These are phyloP conservation scores for Meteorus colon DNA, from an alignment of 2,888 invertebrate genomes.

Conservation along the genomic window DNA sequence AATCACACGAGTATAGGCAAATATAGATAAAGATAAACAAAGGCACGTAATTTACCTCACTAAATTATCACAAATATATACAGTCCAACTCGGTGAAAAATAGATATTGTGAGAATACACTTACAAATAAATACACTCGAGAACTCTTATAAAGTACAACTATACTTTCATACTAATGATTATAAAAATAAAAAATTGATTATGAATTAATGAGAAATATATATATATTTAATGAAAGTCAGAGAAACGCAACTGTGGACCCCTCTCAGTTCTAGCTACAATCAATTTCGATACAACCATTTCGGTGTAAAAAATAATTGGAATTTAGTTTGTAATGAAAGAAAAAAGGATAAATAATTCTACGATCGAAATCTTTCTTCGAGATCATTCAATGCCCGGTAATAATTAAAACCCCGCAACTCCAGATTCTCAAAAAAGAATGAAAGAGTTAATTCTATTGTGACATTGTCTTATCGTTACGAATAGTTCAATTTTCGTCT, in stretches of 20 bases:
- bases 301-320: slow-evolving; percentile 14
- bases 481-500: slow-evolving; percentile 36
- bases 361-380: not conserved
- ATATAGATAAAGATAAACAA: slow-evolving; percentile 17
- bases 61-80: not conserved
- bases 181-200: slow-evolving; percentile 35
- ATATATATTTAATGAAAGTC: slow-evolving; percentile 60
- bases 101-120: slow-evolving; percentile 11
- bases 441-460: not conserved
- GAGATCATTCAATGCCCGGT: not conserved
- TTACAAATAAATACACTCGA: slow-evolving; percentile 15
- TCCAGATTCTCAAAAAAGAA: slow-evolving; percentile 9
- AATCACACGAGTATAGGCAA: not conserved
- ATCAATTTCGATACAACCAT: not conserved
- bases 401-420: not conserved
- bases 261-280: not conserved
- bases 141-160: slow-evolving; percentile 63
- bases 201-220: slow-evolving; percentile 48
- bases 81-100: not conserved
- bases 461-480: slow-evolving; percentile 32
- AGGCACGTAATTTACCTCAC: slow-evolving; percentile 16
- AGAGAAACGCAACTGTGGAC: not conserved
- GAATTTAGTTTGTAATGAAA: slow-evolving; percentile 13
- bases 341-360: not conserved
- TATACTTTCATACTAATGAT: slow-evolving; percentile 66